A percentile compares a stretch with the other conserved stretches of the same genome.
Conservation (phyloP, 2,888 invertebrate genomes). For the Polietes domitor region DNA sequence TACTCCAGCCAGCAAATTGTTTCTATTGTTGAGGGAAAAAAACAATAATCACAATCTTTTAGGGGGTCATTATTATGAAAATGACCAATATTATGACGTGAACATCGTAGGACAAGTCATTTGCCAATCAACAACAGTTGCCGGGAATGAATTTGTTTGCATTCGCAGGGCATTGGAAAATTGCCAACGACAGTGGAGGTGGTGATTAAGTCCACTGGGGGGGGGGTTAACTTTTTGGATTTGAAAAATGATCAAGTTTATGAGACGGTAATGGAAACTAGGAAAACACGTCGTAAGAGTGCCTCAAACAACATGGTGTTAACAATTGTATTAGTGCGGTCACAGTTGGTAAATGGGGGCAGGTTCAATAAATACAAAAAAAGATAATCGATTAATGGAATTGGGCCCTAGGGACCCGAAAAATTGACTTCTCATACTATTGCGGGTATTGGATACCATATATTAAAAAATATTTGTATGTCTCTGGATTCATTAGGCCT, state of each 20-base stretch:
- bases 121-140: not conserved
- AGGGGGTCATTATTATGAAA: constrained; percentile 51
- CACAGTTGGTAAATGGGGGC: too few species aligned
- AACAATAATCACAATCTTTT: constrained; percentile 46
- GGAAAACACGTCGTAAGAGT: not conserved
- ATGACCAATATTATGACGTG: constrained; percentile 63
- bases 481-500: too few species aligned
- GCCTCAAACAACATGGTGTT: not conserved
- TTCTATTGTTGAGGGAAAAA: not conserved
- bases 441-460: too few species aligned
- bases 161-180: not conserved
- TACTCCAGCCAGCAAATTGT: constrained; percentile 45
- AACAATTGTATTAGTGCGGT: too few species aligned
- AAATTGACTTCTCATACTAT: too few species aligned
- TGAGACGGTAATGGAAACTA: not conserved
- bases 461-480: too few species aligned
- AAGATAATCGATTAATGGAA: too few species aligned
- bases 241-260: not conserved
- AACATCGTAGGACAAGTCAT: constrained; percentile 23
- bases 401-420: too few species aligned
- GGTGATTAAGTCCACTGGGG: not conserved
- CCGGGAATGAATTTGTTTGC: not conserved
- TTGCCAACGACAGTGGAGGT: constrained; percentile 13
- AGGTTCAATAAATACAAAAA: too few species aligned
- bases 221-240: not conserved